These are phyloP conservation scores for Fragum sueziense DNA, from an alignment of 2,888 invertebrate genomes.

Conservation along the genomic window DNA sequence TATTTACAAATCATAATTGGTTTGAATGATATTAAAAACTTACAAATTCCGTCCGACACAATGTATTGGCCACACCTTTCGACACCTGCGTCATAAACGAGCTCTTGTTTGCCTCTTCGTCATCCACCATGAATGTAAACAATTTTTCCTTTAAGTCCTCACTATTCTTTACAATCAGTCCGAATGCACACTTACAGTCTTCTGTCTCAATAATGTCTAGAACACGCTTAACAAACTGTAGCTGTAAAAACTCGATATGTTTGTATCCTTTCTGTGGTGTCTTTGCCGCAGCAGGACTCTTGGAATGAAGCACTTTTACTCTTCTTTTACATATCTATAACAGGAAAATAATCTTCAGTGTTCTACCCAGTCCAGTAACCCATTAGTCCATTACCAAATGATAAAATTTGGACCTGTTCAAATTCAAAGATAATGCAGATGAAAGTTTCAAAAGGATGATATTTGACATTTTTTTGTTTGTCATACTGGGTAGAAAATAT, in stretches of 20 bases:
- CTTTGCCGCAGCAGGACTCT: constrained; percentile 86
- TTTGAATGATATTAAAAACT: constrained; percentile 78
- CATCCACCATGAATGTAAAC: constrained; percentile 92
- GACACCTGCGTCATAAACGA: constrained; percentile 92
- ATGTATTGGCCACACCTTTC: constrained; percentile 95
- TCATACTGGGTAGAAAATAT: too few species aligned
- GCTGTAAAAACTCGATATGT: constrained; percentile 93
- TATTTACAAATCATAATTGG: too few species aligned
- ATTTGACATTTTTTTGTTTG: too few species aligned
- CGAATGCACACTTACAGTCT: constrained; percentile 95
- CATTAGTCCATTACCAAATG: too few species aligned
- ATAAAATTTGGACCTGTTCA: too few species aligned
- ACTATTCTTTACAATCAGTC: constrained; percentile 93
- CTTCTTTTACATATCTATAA: constrained; percentile 85
- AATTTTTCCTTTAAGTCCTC: constrained; percentile 93
- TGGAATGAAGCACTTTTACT: constrained; percentile 73
- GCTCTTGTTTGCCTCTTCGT: constrained; percentile 87
- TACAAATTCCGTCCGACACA: constrained; percentile 96
- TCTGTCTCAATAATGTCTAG: constrained; percentile 94
- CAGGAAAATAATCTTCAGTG: too few species aligned
- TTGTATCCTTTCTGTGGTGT: constrained; percentile 90
- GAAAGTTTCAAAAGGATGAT: too few species aligned
- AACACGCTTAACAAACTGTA: constrained; percentile 94
- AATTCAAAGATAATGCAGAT: too few species aligned
- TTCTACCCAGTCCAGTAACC: too few species aligned